These are phyloP conservation scores for Gila robusta DNA, from an alignment of 2,797 vertebrate genomes.

Conservation along the genomic window DNA sequence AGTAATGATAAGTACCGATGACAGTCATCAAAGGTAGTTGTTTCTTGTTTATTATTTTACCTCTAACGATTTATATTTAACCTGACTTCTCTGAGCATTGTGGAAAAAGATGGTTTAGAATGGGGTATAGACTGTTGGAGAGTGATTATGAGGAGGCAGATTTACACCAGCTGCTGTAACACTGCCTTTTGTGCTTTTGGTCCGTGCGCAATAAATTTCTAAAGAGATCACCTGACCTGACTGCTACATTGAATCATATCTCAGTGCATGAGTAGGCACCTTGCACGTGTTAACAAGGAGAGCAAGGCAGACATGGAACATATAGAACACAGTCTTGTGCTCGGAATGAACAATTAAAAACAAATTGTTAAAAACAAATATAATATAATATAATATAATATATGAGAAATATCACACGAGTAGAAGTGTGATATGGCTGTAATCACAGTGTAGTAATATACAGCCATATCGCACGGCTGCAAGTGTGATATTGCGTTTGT, in stretches of 20 bases:
- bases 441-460: too few relatives aligned
- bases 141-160: conserved; percentile 37
- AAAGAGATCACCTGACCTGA: conserved; percentile 76
- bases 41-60: conserved; percentile 2
- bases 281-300: conserved; percentile 80
- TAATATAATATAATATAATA: too few relatives aligned
- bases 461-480: too few relatives aligned
- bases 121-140: neutral
- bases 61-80: conserved; percentile 22
- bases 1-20: conserved; percentile 11
- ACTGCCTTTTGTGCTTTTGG: conserved; percentile 75
- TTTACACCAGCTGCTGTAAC: conserved; percentile 41
- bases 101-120: neutral
- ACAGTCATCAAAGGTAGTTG: conserved; percentile 1
- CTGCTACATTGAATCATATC: conserved; percentile 77
- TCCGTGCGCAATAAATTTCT: conserved; percentile 72
- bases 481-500: too few relatives aligned
- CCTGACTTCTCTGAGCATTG: neutral
- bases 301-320: conserved; percentile 73
- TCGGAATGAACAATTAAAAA: conserved; percentile 75
- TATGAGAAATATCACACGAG: too few relatives aligned
- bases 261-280: conserved; percentile 73
- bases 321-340: conserved; percentile 79
- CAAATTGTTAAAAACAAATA: too few relatives aligned
- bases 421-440: too few relatives aligned